A percentile compares a stretch with the other conserved stretches of the same genome.
phyloP scores from a whole-genome alignment of 2,797 vertebrate genomes.

The Acridotheres tristis region DNA sequence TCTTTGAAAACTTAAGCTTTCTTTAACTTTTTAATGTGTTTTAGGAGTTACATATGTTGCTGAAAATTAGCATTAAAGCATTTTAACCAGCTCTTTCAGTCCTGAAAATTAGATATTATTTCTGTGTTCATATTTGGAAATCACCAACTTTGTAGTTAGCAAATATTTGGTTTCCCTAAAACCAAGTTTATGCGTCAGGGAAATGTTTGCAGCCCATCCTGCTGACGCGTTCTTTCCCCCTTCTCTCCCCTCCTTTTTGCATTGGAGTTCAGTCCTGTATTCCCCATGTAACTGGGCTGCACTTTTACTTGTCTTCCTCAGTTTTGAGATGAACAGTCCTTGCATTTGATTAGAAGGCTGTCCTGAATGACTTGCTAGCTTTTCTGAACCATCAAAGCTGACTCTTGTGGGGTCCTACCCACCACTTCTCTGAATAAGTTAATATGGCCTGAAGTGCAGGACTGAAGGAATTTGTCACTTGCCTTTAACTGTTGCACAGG shows the following conservation, averaged over 20 bases:
- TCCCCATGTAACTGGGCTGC: neutral
- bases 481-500: neutral
- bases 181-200: neutral
- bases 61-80: neutral
- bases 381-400: neutral
- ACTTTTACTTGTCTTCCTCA: neutral
- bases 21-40: neutral
- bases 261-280: neutral
- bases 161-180: neutral
- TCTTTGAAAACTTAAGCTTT: neutral
- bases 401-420: neutral
- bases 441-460: neutral
- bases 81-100: neutral
- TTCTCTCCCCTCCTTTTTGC: neutral
- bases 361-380: neutral
- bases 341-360: neutral
- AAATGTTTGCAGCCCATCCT: neutral
- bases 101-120: neutral
- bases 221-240: fast-evolving
- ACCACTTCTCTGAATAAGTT: neutral
- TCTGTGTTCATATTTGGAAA: neutral
- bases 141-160: neutral
- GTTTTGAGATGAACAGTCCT: neutral
- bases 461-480: neutral
- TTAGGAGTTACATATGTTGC: neutral